A percentile compares a stretch with the other conserved stretches of the same genome.
Conservation (phyloP, 1,140 invertebrate genomes). For the Brachionus koreanus region DNA sequence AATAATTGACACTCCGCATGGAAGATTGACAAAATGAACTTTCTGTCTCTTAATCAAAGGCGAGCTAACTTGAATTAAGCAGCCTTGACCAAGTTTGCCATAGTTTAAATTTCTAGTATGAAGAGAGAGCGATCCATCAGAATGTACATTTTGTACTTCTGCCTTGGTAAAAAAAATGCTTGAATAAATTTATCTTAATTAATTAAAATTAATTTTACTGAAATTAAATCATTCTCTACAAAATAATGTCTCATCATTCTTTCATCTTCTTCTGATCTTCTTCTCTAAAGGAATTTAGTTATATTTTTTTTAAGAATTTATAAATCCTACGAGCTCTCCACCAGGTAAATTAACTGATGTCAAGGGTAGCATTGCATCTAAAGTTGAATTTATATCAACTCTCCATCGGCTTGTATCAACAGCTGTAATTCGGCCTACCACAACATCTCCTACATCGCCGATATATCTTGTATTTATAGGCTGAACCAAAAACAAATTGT, state of each 20-base stretch:
- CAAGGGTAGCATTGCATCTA: constrained; percentile 80
- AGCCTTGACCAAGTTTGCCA: constrained; percentile 85
- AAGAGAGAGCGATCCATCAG: constrained; percentile 83
- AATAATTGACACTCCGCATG: constrained; percentile 82
- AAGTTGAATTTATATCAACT: constrained; percentile 79
- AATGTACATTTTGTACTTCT: constrained; percentile 86
- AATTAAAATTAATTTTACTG: constrained; percentile 61
- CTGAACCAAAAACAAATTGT: constrained; percentile 83
- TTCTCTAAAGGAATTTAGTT: constrained; percentile 63
- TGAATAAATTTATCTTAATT: neutral
- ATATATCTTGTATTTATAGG: constrained; percentile 74
- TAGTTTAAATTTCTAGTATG: constrained; percentile 95
- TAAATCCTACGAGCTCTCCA: constrained; percentile 75
- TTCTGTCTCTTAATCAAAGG: constrained; percentile 88
- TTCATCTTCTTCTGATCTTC: constrained; percentile 91
- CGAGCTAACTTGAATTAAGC: constrained; percentile 82
- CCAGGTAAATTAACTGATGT: constrained; percentile 94
- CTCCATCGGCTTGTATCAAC: constrained; percentile 81
- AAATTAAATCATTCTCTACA: constrained; percentile 83
- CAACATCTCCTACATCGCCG: constrained; percentile 91
- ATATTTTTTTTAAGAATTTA: neutral
- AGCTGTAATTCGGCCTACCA: constrained; percentile 87
- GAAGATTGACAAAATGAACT: constrained; percentile 89
- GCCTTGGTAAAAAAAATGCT: constrained; percentile 55
- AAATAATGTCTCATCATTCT: constrained; percentile 91